A percentile compares a stretch with the other conserved stretches of the same genome.
Evolutionary conservation across 2,113 vertebrate species (phyloP).

Genomic region (Empidonax traillii): DNA sequence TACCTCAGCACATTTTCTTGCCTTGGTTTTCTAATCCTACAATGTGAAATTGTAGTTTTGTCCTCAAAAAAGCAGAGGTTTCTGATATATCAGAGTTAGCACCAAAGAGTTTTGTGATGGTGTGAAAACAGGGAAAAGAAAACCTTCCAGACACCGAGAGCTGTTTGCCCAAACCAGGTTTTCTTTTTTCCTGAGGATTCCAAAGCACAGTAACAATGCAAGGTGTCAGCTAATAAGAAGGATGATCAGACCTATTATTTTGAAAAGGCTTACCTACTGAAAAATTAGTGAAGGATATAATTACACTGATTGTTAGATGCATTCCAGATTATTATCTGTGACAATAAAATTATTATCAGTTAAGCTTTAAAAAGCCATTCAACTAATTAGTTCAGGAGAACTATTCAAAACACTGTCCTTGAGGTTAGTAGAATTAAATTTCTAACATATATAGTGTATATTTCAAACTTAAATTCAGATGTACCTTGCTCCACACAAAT

Average conservation of each 20-base stretch:
- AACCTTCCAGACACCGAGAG: not conserved
- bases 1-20: not conserved
- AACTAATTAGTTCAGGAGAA: constrained; percentile 55
- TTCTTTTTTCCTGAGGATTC: not conserved
- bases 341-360: constrained; percentile 52
- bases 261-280: constrained; percentile 6
- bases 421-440: constrained; percentile 12
- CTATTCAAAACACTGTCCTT: constrained; percentile 59
- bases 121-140: not conserved
- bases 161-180: not conserved
- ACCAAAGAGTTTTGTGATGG: not conserved
- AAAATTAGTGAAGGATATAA: constrained; percentile 58
- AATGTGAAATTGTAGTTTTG: not conserved
- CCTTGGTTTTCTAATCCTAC: not conserved
- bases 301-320: constrained; percentile 59
- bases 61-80: not conserved
- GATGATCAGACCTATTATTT: constrained; percentile 23
- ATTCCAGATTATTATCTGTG: constrained; percentile 1
- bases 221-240: not conserved
- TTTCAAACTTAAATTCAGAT: not conserved
- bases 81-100: not conserved
- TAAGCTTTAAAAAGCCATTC: constrained; percentile 49
- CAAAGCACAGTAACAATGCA: not conserved
- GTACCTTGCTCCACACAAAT: not conserved
- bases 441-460: not conserved